Evolutionary conservation across 2,888 invertebrate genomes (phyloP).

Genomic region (Melolontha melolontha): DNA sequence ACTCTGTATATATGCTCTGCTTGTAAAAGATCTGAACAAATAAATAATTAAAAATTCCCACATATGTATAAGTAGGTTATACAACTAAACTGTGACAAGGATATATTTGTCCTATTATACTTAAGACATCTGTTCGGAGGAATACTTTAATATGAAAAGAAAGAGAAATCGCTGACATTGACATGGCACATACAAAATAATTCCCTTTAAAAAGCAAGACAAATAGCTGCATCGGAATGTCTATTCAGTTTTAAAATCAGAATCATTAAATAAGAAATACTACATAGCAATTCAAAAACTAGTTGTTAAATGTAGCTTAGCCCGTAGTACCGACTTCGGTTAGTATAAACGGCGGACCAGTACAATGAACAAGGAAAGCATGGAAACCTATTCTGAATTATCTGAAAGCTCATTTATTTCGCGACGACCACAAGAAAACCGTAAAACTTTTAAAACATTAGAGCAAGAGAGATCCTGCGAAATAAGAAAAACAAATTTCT

Average conservation of each 20-base stretch:
- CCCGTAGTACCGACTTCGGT: conserved; percentile 37
- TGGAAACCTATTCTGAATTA: conserved; percentile 48
- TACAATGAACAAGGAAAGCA: conserved; percentile 43
- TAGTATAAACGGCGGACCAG: conserved; percentile 30
- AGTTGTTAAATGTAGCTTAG: conserved; percentile 39
- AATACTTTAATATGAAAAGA: conserved; percentile 22
- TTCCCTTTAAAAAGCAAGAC: conserved; percentile 32
- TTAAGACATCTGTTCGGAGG: not conserved
- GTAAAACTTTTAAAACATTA: conserved; percentile 59
- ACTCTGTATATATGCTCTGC: too few relatives aligned
- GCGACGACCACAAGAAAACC: conserved; percentile 49
- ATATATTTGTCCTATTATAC: conserved; percentile 14
- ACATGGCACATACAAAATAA: conserved; percentile 15
- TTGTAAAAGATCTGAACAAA: not conserved
- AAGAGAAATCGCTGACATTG: conserved; percentile 16
- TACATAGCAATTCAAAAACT: conserved; percentile 7
- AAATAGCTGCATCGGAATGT: conserved; percentile 39
- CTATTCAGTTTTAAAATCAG: conserved; percentile 40
- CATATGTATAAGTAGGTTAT: too few relatives aligned
- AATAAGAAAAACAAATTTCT: conserved; percentile 67
- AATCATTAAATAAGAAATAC: conserved; percentile 33
- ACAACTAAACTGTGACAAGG: conserved; percentile 5
- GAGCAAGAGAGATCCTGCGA: conserved; percentile 51
- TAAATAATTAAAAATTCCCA: not conserved
- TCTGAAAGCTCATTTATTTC: conserved; percentile 55